Evolutionary conservation across 2,888 invertebrate species (phyloP), one percentile per base, ranked within the genome.

Genomic region (Auanema freiburgensis): DNA sequence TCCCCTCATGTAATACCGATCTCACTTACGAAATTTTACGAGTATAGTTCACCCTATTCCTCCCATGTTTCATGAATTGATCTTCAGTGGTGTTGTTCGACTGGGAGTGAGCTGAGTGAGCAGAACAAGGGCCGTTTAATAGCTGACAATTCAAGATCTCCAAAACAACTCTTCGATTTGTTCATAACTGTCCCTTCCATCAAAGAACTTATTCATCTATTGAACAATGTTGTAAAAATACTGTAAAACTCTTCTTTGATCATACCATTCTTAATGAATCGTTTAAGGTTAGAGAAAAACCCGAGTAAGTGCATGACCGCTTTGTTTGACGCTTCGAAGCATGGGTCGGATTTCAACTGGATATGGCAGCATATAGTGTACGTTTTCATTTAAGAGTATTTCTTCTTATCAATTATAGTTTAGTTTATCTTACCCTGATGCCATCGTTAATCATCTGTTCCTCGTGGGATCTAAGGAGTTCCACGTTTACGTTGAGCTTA

Each of bases 301-400:
- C 64, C 72, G 0, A 71, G 69, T 8, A 49, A 54, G 12, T 75
- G 75, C 23, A 69, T 75, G 69, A 59, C 54, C 24, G 55, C 57
- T 3, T 41, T 75, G 10, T 73, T 75, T 42, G 69, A 71, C 14
- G 61, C 67, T 1, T 71, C 66, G 43, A 52, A 71, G 10, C 65
- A 70, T 42, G 75, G 75, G 10, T 44, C 50, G 0, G 66, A 75
- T 49, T 75, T 75, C 53, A 69, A 63, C 53, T 75, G 75, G 75
- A 67, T 75, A 51, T 75, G 72, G 72, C 58, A 70, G 5, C 71
- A 75, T 50, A 70, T 75, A 44, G 72, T 70, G 72, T 74, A 51
- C 52, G 66, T 62, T 41, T 49, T 51, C 43, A 40, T 25, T 21
- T 16, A 24, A 21, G 44, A 57, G 1, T 33, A 18, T 23, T 11